Conservation (phyloP, 2,888 invertebrate species). For the Diaphora mendica region DNA sequence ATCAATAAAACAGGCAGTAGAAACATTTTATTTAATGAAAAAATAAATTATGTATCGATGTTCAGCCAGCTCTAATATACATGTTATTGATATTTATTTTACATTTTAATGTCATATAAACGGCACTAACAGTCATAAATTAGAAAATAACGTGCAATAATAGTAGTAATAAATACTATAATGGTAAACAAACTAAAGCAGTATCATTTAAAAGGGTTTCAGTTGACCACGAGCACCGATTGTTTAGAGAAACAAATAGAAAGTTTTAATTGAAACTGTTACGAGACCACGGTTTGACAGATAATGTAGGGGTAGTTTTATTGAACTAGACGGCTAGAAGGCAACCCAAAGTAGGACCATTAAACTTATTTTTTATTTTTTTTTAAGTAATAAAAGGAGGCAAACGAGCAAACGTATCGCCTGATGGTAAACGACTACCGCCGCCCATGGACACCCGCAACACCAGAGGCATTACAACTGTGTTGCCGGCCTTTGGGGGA, state of each 20-base stretch:
- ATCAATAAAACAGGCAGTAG: background rate
- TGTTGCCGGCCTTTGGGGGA: no score
- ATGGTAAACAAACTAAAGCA: background rate
- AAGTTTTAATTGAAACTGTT: conserved; percentile 3
- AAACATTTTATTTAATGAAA: background rate
- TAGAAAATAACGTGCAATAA: background rate
- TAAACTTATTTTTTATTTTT: no score
- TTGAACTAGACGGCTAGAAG: no score
- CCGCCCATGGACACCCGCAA: no score
- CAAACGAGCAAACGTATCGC: no score
- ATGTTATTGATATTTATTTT: no score
- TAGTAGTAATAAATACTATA: background rate
- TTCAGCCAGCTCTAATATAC: background rate
- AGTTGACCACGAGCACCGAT: background rate
- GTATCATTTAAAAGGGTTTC: background rate
- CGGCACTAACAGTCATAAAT: background rate
- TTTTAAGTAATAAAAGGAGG: no score
- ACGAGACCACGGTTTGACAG: background rate
- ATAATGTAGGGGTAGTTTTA: background rate
- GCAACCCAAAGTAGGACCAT: no score
- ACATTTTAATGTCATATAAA: background rate
- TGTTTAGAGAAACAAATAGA: background rate
- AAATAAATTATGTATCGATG: background rate
- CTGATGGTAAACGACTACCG: no score
- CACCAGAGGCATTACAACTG: no score